Conservation (phyloP, 53 echinoderm and acorn worm species). For the Stichopus horrens region DNA sequence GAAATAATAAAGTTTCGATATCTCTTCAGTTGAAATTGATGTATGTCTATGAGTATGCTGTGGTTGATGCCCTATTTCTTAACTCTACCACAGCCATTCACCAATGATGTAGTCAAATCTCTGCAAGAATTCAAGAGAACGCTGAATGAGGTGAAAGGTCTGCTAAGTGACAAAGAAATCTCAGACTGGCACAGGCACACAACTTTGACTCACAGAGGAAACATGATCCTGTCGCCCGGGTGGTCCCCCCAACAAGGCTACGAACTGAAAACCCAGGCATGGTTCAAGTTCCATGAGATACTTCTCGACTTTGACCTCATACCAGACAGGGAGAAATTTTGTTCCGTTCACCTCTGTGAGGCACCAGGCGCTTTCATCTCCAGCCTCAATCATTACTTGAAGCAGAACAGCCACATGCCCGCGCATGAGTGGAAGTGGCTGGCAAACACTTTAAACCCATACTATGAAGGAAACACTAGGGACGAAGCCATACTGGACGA, state of each 20-base stretch:
- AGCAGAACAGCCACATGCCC: constrained; percentile 49
- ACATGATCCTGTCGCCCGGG: constrained; percentile 59
- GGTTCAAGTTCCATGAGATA: constrained; percentile 96
- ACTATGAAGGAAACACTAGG: constrained; percentile 84
- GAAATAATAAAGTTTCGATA: too few species aligned
- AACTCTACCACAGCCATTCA: not conserved
- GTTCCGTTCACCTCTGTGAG: constrained; percentile 86
- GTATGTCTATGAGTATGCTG: too few species aligned
- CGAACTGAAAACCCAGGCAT: constrained; percentile 94
- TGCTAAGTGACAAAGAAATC: constrained; percentile 91
- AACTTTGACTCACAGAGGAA: constrained; percentile 75
- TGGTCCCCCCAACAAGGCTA: constrained; percentile 54
- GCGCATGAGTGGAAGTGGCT: constrained; percentile 73
- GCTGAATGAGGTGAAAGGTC: constrained; percentile 67
- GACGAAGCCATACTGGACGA: constrained; percentile 79
- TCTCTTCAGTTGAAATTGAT: too few species aligned
- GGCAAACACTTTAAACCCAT: constrained; percentile 88
- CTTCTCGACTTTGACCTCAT: constrained; percentile 54
- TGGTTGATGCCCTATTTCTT: not conserved
- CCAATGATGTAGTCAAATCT: not conserved
- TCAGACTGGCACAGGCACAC: constrained; percentile 87
- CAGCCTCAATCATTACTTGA: constrained; percentile 88
- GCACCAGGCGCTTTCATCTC: constrained; percentile 96
- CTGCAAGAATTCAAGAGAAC: constrained; percentile 59
- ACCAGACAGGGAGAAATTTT: constrained; percentile 16